Base-by-base conservation (phyloP, 2,888 invertebrate genomes). In the Notodonta dromedarius region DNA sequence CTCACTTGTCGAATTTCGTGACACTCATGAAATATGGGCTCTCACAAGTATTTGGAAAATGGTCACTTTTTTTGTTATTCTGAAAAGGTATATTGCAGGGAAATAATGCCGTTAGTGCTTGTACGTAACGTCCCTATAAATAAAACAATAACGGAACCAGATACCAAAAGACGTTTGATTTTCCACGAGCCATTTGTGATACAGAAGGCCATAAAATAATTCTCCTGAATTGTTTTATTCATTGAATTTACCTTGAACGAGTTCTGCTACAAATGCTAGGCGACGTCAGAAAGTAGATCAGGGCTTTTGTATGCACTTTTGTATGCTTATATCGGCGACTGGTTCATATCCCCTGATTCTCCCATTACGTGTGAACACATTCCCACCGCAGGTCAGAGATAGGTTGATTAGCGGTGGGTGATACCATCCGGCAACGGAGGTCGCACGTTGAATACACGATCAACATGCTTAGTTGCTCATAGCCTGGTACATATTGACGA, bases 371-470 rank as follows among this genome's bases (percentile, higher is more conserved):
- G 66, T 51, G 69, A 65, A 70, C 68, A 76, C 74, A 73, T 74
- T 66, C 65, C 62, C 71, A 73, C 82, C 80, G 71, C 84, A 81
- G 80, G 80, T 82, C 82, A 83, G 81, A 78, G 80, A 83, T 82
- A 80, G 82, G 79, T 84, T 88, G 86, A 88, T 89, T 88, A 87
- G 85, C 81, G 82, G 85, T 82, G 79, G 82, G 85, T 82, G 79
- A 80, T 83, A 79, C 74, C 75, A 73, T 71, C 71, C 70, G 69
- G 67, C 67, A 51, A 68, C 62, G 67, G 67, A 69, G 66, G 69
- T 64, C 80, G 79, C 80, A 78, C 67, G 64, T 67, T 77, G 83
- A 84, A 85, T 84, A 78, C 70, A 58, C 76, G 71, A 80, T 74
- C 70, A 62, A 71, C 70, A 69, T 73, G 66, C 66, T 71, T 66